Percentiles rank a stretch among this genome's conserved stretches.
Conservation (phyloP, 2,888 invertebrate species). For the Tetragnatha montana region DNA sequence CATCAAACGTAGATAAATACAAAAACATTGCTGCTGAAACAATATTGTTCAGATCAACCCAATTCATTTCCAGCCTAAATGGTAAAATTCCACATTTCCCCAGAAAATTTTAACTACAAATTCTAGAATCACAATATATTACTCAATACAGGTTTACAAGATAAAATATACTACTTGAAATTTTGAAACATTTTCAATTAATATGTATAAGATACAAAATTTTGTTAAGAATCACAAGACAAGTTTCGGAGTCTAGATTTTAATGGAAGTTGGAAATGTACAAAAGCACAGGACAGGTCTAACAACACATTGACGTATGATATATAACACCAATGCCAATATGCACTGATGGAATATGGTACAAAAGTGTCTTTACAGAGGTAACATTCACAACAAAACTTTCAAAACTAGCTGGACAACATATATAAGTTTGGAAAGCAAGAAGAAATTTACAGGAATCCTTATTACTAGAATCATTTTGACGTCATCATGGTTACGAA, state of each 20-base stretch:
- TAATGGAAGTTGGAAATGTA: conserved; percentile 72
- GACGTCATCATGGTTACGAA: conserved; percentile 74
- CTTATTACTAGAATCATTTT: conserved; percentile 72
- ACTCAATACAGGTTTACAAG: background rate
- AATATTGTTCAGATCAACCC: background rate
- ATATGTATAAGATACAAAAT: background rate
- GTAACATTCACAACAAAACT: conserved; percentile 68
- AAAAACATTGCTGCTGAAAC: background rate
- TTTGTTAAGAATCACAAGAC: conserved; percentile 10
- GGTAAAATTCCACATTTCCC: background rate
- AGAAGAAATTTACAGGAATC: conserved; percentile 69
- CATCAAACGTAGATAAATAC: background rate
- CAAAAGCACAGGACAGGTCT: conserved; percentile 71
- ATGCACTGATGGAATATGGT: conserved; percentile 71
- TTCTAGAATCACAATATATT: background rate
- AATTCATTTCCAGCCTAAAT: background rate
- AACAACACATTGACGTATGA: conserved; percentile 68
- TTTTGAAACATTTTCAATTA: background rate
- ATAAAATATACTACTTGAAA: background rate
- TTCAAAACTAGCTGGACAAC: conserved; percentile 70
- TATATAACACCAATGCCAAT: conserved; percentile 69
- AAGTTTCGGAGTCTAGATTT: conserved; percentile 64
- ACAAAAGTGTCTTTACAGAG: conserved; percentile 72
- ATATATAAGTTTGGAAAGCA: conserved; percentile 71
- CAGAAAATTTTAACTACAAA: background rate